Percentiles rank a stretch among this genome's conserved stretches.
Conservation (phyloP, 1,140 invertebrate genomes). For the Diplogasteroides magnus region DNA sequence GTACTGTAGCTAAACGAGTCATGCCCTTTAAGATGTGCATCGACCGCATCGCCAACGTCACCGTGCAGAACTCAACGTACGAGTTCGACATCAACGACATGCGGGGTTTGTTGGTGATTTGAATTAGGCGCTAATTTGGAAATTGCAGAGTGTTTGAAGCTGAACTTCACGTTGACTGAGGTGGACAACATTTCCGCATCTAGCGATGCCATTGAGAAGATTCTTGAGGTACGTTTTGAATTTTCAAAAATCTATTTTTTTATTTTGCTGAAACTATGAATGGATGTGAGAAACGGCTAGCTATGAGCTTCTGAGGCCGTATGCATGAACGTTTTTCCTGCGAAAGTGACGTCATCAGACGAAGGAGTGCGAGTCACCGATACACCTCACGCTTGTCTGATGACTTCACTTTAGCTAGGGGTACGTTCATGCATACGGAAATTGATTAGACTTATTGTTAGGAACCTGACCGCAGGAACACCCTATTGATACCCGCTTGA, state of each 20-base stretch:
- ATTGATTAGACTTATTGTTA: no score
- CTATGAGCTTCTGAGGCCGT: background rate
- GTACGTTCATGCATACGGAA: no score
- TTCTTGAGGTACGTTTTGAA: background rate
- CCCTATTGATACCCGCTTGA: no score
- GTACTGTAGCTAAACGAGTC: no score
- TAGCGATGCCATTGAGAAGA: slow-evolving; percentile 15
- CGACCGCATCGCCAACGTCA: slow-evolving; percentile 49
- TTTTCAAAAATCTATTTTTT: background rate
- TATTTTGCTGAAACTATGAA: background rate
- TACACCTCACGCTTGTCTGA: no score
- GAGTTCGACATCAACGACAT: slow-evolving; percentile 76
- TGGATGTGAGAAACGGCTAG: background rate
- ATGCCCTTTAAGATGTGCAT: slow-evolving; percentile 42
- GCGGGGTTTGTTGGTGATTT: slow-evolving; percentile 58
- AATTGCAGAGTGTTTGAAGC: slow-evolving; percentile 37
- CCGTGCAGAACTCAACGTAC: slow-evolving; percentile 70
- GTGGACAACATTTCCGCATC: slow-evolving; percentile 45
- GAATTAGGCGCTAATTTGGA: background rate
- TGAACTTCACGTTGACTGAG: slow-evolving; percentile 57
- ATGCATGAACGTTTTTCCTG: no score
- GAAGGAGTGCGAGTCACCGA: no score
- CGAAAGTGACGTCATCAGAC: no score
- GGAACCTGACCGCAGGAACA: no score
- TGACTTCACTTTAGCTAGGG: no score